A percentile compares a stretch with the other conserved stretches of the same genome.
These are phyloP conservation scores for Drosophila insularis DNA, from an alignment of 1,140 invertebrate genomes.

Conservation along the genomic window DNA sequence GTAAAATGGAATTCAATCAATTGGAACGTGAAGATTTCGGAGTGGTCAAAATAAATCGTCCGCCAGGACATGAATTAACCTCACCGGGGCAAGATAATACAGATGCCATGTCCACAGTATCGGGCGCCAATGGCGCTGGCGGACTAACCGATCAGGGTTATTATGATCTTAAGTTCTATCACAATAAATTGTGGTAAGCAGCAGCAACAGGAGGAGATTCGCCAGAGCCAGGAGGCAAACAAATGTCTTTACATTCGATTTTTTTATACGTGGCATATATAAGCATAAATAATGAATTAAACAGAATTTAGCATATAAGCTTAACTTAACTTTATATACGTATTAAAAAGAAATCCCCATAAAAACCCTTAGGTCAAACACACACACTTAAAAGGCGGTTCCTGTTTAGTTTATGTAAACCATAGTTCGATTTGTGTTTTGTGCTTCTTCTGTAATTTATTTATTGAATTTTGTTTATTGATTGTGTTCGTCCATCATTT, in stretches of 20 bases:
- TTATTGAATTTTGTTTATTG: conserved; percentile 59
- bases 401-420: conserved; percentile 41
- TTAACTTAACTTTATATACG: conserved; percentile 30
- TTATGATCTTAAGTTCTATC: conserved; percentile 86
- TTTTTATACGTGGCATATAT: conserved; percentile 61
- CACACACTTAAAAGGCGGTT: conserved; percentile 49
- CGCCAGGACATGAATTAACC: conserved; percentile 60
- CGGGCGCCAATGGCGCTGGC: conserved; percentile 51
- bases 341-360: conserved; percentile 14
- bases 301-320: conserved; percentile 36
- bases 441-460: conserved; percentile 43
- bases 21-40: conserved; percentile 75
- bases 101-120: conserved; percentile 70
- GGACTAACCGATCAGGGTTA: conserved; percentile 85
- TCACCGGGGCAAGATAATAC: conserved; percentile 66
- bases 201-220: not conserved
- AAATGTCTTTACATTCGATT: conserved; percentile 2
- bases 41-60: conserved; percentile 78
- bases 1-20: conserved; percentile 81
- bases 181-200: conserved; percentile 85
- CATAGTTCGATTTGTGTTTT: conserved; percentile 61
- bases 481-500: conserved; percentile 54
- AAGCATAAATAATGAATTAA: conserved; percentile 46
- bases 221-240: conserved; percentile 23
- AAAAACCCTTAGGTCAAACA: conserved; percentile 32